A percentile compares a stretch with the other conserved stretches of the same genome.
These are phyloP conservation scores for Notarius quadriscutis DNA, from an alignment of 2,113 vertebrate species.

Conservation along the genomic window DNA sequence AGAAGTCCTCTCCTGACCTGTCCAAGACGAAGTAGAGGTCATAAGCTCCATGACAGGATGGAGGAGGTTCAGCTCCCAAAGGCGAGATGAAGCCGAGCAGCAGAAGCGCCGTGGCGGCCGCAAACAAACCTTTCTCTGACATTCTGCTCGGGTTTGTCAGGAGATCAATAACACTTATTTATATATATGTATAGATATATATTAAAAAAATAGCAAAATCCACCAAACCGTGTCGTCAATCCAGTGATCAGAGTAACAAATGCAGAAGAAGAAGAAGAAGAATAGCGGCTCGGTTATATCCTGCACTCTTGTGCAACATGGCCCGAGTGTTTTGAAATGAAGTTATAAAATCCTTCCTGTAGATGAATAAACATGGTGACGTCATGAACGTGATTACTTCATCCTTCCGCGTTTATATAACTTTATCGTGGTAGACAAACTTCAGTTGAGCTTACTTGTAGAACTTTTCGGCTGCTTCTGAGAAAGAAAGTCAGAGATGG, in stretches of 20 bases:
- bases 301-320: slow-evolving; percentile 45
- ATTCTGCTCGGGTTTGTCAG: not conserved
- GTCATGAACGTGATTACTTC: slow-evolving; percentile 28
- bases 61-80: slow-evolving; percentile 67
- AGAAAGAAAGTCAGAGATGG: slow-evolving; percentile 6
- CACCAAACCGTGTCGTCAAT: not conserved
- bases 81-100: slow-evolving; percentile 50
- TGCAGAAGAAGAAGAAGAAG: not conserved
- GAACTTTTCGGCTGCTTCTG: not conserved
- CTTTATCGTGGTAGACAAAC: too few species aligned
- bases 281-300: not conserved
- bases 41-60: slow-evolving; percentile 83
- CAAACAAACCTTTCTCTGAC: not conserved
- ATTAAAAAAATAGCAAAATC: not conserved
- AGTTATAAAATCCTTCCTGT: slow-evolving; percentile 24
- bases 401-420: slow-evolving; percentile 26
- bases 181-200: not conserved
- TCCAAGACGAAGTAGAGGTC: slow-evolving; percentile 91
- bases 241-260: not conserved
- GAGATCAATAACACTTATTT: not conserved
- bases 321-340: slow-evolving; percentile 35
- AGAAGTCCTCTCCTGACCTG: slow-evolving; percentile 73
- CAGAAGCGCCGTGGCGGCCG: slow-evolving; percentile 39
- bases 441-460: not conserved
- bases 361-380: slow-evolving; percentile 48